Evolutionary conservation across 2,888 invertebrate species (phyloP), one percentile per base, ranked within the genome.

Genomic region (Eilema depressum): DNA sequence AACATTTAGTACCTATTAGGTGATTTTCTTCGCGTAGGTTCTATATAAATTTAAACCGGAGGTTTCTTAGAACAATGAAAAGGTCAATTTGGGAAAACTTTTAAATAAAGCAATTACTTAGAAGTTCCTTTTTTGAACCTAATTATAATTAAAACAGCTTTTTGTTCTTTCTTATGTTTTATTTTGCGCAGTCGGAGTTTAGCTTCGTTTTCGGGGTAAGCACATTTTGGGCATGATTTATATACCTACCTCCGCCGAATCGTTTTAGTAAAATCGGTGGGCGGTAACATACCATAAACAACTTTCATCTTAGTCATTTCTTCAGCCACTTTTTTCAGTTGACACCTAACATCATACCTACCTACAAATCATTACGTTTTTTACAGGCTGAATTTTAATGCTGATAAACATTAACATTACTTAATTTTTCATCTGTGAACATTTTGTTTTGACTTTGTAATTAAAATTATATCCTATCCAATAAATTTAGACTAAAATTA

Each of bases 301-400:
- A 10, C 20, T 14, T 41, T 37, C 28, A 17, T n/a, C 41, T 61
- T 63, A 57, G 57, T 63, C 72, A 70, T 76, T 78, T 75, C 74
- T 78, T 84, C 75, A 70, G 20, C 57, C 57, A 66, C 70, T 68
- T 69, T 69, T 14, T 61, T 62, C n/a, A 65, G 30, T 66, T 74
- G 73, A 70, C 65, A 70, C 14, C 61, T 70, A 69, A 74, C 63
- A 63, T 26, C 23, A 72, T 78, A 74, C 83, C 80, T 81, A 78
- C 68, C 69, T 73, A 79, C 76, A 82, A 75, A 85, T 83, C 80
- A 75, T 76, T 71, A 62, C 74, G 81, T 86, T 89, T 84, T 86
- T 86, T 88, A 87, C 85, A 85, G 84, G 79, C 83, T 83, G 81
- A 84, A 82, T 80, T 75, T 83, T 74, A 74, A 72, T 74, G 77